Evolutionary conservation across 2,888 invertebrate species (phyloP), one percentile per base, ranked within the genome.

Genomic region (Argyresthia goedartella): DNA sequence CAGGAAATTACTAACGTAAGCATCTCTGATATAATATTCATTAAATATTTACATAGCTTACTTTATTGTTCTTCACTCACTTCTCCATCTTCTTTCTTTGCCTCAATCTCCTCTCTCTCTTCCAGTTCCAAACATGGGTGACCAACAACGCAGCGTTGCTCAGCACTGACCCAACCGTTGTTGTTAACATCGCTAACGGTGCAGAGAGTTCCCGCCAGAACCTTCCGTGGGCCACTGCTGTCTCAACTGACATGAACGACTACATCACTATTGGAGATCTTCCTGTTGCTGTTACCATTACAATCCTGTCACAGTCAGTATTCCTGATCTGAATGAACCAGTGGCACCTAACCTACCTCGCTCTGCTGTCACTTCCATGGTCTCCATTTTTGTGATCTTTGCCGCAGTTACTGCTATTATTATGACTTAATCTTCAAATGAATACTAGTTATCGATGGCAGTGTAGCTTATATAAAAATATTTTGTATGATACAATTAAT

Each of bases 41-140:
- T n/a, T 14, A 14, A 13, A 43, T 1, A 13, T n/a, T 4, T n/a
- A 8, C 13, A 43, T 9, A 44, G 14, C 4, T 9, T 14, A 15
- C 1, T 14, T 1, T 14, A n/a, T 13, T 14, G 8, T 44, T 13
- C 14, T 13, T 14, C 14, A 14, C 8, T n/a, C n/a, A n/a, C n/a
- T n/a, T n/a, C n/a, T n/a, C n/a, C n/a, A n/a, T n/a, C n/a, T n/a
- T n/a, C n/a, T n/a, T n/a, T n/a, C n/a, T n/a, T n/a, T n/a, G n/a
- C n/a, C n/a, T n/a, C n/a, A n/a, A n/a, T n/a, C n/a, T n/a, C n/a
- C n/a, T n/a, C n/a, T n/a, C n/a, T n/a, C n/a, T n/a, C n/a, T n/a
- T n/a, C n/a, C n/a, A n/a, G 85, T 82, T 77, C 67, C 65, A 69
- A 65, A 34, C 43, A 2, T 86, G 85, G 85, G 76, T 67, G 0